Evolutionary conservation across 2,797 vertebrate species (phyloP), one percentile per base, ranked within the genome.

Genomic region (Hyperoplus immaculatus): DNA sequence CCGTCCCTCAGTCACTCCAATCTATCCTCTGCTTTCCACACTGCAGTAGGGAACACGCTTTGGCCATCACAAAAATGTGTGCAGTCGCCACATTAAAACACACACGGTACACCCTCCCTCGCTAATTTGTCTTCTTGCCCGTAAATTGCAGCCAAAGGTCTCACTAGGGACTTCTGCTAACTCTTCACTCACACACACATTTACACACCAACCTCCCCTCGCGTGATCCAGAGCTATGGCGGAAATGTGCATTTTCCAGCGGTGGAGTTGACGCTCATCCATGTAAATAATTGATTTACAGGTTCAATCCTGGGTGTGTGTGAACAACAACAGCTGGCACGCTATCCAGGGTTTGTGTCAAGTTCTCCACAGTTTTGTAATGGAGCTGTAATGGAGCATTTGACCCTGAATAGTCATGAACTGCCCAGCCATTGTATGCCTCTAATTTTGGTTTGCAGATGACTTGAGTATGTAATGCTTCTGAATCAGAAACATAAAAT

Each of bases 251-350:
- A 1, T 74, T 78, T 88, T 90, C 81, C 77, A 82, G 61, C 42
- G 38, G 63, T 77, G 63, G 78, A 71, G 56, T 76, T 61, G 60
- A 74, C 77, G 87, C 78, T 90, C 75, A 55, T 76, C 66, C 81
- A 82, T 75, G 83, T 92, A 82, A 90, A 90, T 92, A 89, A 93
- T 89, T 87, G 74, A 92, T 89, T 80, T 71, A 15, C 70, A 56
- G 67, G 69, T 91, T 91, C 51, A 88, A 29, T 77, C 64, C 56
- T 77, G 61, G 66, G 81, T 74, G 72, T 82, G 73, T 10, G 72
- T 45, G 72, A 72, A 72, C 55, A 64, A 72, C 62, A 83, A 77
- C 89, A 83, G 77, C 80, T 87, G 81, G 85, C 89, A 87, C 64
- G 55, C 88, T 21, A 80, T 83, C n/a, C 53, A 18, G 55, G 55